Base-by-base conservation (phyloP, 1,140 invertebrate genomes). In the Formica selysi region DNA sequence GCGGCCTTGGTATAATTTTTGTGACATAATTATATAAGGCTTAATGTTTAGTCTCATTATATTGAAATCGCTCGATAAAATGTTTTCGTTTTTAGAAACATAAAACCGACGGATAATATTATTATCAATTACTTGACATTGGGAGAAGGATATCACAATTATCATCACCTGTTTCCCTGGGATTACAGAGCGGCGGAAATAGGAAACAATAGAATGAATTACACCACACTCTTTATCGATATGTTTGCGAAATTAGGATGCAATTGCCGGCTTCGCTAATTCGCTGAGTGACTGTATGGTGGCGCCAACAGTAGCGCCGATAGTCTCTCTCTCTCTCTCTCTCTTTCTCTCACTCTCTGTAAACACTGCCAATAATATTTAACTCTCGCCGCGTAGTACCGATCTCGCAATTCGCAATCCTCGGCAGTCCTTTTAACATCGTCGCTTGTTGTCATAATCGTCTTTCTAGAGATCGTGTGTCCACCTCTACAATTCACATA, bases 101-200 rank as follows among this genome's bases (percentile, higher is more conserved):
- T 59, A 62, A 62, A 13, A 10, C 70, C 80, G 8, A 4, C 54
- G 22, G 8, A 84, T 19, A 71, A 62, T 29, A 0, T 36, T 11
- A 36, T 59, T 8, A 1, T 73, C 26, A 76, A 61, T 29, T n/a
- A 51, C 0, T 0, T 83, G 0, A 36, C 93, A 0, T 59, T 91
- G 44, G 96, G 96, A 7, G 96, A 96, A 93, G 97, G 97, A 4
- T 97, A 96, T 95, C 97, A 98, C 93, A 98, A 98, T 94, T 98
- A 97, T 93, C 97, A 98, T 91, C 97, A 98, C 91, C 96, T 96
- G 7, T 98, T 98, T 93, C 97, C 97, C 0, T 97, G 96, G 94
- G 97, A 98, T 93, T 97, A 97, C 93, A 96, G 95, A 85, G 96
- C 97, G 19, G 96, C 97, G 61, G 97, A 98, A 90, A 92, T 95